Evolutionary conservation across 2,888 invertebrate genomes (phyloP).

Genomic region (Rhopalosiphum nymphaeae): DNA sequence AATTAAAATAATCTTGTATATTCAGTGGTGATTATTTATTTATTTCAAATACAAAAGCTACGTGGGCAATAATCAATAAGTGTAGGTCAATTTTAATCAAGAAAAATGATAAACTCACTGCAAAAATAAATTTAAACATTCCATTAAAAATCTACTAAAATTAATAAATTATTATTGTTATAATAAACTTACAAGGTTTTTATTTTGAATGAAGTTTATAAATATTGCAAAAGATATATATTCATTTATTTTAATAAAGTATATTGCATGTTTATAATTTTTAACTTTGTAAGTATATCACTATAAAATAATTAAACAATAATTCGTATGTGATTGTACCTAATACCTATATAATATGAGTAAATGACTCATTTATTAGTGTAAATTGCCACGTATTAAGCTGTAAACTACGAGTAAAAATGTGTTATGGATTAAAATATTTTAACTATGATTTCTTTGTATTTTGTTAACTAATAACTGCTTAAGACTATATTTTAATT

Average conservation of each 20-base stretch:
- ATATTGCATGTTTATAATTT: not conserved
- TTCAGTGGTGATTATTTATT: not conserved
- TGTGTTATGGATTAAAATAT: constrained; percentile 13
- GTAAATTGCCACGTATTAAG: not conserved
- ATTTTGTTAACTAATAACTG: not conserved
- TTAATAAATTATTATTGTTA: not conserved
- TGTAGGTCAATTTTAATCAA: constrained; percentile 24
- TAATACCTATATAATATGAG: not conserved
- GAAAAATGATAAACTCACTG: not conserved
- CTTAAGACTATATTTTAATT: not conserved
- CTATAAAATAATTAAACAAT: not conserved
- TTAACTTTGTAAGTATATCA: not conserved
- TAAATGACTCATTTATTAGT: constrained; percentile 15
- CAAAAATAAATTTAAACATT: not conserved
- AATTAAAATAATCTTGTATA: not conserved
- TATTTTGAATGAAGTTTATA: not conserved
- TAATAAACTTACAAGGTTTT: not conserved
- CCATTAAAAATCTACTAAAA: not conserved
- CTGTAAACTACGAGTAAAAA: not conserved
- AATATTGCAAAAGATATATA: not conserved
- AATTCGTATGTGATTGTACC: not conserved
- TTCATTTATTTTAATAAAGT: not conserved
- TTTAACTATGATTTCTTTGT: not conserved
- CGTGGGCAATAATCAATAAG: not conserved
- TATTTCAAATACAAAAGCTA: not conserved